Conservation (phyloP, 1,140 invertebrate genomes). For the Orussus abietinus region DNA sequence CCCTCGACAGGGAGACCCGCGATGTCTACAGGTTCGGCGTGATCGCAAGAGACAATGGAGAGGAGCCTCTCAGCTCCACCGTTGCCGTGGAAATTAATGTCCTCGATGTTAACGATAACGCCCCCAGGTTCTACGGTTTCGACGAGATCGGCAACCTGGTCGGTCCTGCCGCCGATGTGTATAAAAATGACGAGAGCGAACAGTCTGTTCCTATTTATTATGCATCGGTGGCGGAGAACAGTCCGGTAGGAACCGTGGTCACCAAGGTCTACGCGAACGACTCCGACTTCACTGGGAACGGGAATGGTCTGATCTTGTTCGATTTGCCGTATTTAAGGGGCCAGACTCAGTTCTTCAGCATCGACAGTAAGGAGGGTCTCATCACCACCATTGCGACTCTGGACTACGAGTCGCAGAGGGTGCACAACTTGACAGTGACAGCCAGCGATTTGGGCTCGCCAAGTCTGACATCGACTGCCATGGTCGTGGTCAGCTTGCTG, state of each 20-base stretch:
- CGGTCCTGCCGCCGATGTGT: constrained; percentile 7
- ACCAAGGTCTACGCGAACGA: constrained; percentile 77
- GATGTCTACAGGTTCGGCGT: constrained; percentile 71
- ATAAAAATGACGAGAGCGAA: constrained; percentile 14
- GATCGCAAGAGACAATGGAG: constrained; percentile 71
- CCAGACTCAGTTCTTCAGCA: constrained; percentile 64
- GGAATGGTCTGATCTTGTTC: constrained; percentile 75
- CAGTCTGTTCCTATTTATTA: constrained; percentile 64
- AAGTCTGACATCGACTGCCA: constrained; percentile 71
- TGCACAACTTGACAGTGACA: constrained; percentile 73
- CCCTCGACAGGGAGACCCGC: constrained; percentile 73
- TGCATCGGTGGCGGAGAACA: constrained; percentile 65
- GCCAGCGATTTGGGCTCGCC: constrained; percentile 81
- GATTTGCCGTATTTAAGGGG: constrained; percentile 63
- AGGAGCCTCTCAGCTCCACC: constrained; percentile 59
- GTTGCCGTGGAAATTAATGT: constrained; percentile 78
- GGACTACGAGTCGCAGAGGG: constrained; percentile 65
- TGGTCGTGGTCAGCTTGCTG: constrained; percentile 65
- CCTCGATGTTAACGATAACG: constrained; percentile 76
- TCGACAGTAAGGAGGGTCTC: constrained; percentile 76
- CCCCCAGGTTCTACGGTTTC: constrained; percentile 69
- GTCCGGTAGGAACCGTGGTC: constrained; percentile 65
- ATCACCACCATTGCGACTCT: constrained; percentile 70
- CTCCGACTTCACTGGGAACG: constrained; percentile 77
- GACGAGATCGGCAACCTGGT: constrained; percentile 53